Conservation (phyloP, 1,140 invertebrate species). For the Sycophila sp. region DNA sequence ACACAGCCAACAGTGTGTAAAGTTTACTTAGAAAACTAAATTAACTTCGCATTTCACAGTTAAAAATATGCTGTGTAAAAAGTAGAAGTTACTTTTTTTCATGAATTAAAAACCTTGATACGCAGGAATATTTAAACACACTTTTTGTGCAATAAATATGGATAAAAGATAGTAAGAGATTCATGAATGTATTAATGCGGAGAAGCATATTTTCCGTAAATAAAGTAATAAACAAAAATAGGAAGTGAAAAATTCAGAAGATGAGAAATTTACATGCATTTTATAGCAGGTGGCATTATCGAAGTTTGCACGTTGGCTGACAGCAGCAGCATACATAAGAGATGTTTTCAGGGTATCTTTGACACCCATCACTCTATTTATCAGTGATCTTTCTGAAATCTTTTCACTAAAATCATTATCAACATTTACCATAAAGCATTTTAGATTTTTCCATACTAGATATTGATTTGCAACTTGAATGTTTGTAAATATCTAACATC, state of each 20-base stretch:
- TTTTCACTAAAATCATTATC: slow-evolving; percentile 1
- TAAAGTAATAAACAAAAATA: not conserved
- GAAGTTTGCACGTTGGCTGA: not conserved
- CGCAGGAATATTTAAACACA: no score
- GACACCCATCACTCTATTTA: slow-evolving; percentile 10
- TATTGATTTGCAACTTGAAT: no score
- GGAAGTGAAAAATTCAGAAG: not conserved
- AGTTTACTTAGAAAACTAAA: no score
- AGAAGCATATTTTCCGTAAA: not conserved
- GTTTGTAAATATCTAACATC: no score
- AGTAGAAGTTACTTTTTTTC: no score
- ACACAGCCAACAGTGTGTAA: no score
- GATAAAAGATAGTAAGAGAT: not conserved
- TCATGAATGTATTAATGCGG: not conserved
- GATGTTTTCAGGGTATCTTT: slow-evolving; percentile 1
- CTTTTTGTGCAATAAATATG: not conserved
- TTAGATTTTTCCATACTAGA: no score
- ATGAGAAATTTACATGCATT: not conserved
- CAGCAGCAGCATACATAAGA: not conserved
- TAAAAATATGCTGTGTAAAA: no score
- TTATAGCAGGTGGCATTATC: slow-evolving; percentile 2
- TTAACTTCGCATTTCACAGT: no score
- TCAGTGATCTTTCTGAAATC: not conserved
- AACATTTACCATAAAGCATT: no score
- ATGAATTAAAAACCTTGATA: no score